Evolutionary conservation across 2,113 vertebrate genomes (phyloP), one percentile per base, ranked within the genome.

Genomic region (Argyrosomus japonicus): DNA sequence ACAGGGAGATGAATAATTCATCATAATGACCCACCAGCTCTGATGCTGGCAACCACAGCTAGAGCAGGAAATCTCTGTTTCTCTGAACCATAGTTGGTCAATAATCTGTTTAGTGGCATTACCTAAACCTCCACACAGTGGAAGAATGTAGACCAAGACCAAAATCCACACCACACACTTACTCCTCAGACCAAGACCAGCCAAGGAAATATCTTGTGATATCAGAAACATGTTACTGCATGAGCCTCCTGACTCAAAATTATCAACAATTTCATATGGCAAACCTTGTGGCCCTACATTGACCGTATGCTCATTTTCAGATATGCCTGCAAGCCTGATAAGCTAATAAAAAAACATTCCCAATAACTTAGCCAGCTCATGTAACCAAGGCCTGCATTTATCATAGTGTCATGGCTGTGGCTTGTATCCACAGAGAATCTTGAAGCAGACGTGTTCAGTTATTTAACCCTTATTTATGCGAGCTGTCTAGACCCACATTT

Each of bases 41-140:
- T 36, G 65, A 53, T 58, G n/a, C 25, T 47, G 57, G 48, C 50
- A 69, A 51, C 57, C 69, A 62, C 21, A 50, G 47, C 74, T 12
- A 68, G 1, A 54, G 36, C 40, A 54, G 23, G 40, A 57, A 11
- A 47, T 54, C n/a, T 8, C n/a, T 2, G 4, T 40, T 40, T 54
- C 29, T 54, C 40, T 83, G 58, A 71, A 73, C 54, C 54, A 72
- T 10, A 67, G n/a, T 29, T 70, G 65, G 60, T 87, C 80, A 50
- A 70, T 32, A 57, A 43, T 36, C 6, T 56, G 9, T 83, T 45
- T 19, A 68, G 25, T 27, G 43, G 29, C 62, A 54, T 56, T 62
- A 54, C 19, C 18, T 54, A 53, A 68, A 61, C 23, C 27, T 51
- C 43, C 27, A 68, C 17, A 47, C 47, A 68, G 60, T 53, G 61